These are phyloP conservation scores for Stenchaetothrips biformis DNA, from an alignment of 2,888 invertebrate species.

Conservation along the genomic window DNA sequence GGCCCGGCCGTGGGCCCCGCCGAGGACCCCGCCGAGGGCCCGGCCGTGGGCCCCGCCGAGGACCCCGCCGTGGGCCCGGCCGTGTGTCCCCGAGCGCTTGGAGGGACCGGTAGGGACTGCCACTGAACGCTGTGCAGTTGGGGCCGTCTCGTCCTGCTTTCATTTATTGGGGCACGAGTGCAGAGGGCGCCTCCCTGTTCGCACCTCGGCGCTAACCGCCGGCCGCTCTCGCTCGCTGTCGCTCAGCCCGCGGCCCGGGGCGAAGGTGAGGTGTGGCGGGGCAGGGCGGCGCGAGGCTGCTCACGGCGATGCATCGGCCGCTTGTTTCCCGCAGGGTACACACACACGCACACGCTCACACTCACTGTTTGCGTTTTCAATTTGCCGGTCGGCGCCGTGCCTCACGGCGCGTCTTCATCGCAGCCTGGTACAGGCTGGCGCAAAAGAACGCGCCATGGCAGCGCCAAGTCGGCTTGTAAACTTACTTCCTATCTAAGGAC, in stretches of 20 bases:
- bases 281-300: background rate
- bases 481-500: no score
- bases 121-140: background rate
- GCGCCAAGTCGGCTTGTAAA: no score
- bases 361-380: background rate
- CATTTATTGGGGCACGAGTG: background rate
- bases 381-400: background rate
- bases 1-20: background rate
- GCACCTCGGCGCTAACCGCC: conserved; percentile 2
- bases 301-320: background rate
- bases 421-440: background rate
- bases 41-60: no score
- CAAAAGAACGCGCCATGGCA: no score
- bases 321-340: background rate
- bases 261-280: background rate
- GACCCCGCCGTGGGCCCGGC: no score
- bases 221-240: background rate
- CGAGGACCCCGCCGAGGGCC: no score
- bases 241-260: background rate
- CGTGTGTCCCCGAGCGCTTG: background rate
- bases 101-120: background rate
- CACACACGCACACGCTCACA: background rate
- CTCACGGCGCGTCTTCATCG: background rate
- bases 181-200: background rate
- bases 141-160: background rate